Evolutionary conservation across 2,797 vertebrate species (phyloP), one percentile per base, ranked within the genome.

Genomic region (Lepilemur septentrionalis): DNA sequence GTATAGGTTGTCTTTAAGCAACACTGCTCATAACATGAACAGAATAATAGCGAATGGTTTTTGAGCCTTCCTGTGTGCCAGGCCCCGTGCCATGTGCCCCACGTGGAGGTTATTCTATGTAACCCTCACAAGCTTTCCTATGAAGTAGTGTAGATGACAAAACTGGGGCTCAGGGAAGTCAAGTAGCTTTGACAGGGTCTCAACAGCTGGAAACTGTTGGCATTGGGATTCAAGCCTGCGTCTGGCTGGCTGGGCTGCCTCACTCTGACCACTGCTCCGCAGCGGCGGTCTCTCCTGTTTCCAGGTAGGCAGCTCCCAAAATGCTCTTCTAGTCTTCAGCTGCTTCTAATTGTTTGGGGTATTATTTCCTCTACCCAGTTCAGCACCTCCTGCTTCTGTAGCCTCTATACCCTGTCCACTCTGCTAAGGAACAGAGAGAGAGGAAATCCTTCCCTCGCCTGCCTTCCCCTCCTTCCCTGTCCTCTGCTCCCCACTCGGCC

Each of bases 191-290:
- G 61, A 85, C 43, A 52, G 14, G 30, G 3, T 28, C 69, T 85
- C 72, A 48, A 9, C 38, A 73, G 72, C n/a, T 43, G 6, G 63
- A 57, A 55, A 20, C 17, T 0, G 0, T 14, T 9, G 28, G 50
- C 65, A 41, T 0, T 22, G 52, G 81, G 67, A 57, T 57, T 35
- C 17, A 1, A 20, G 13, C n/a, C 22, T 18, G 1, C 0, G 1
- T 32, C 43, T 23, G 5, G 11, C 38, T 32, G 61, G 25, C 23
- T 14, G 41, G 20, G 10, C 1, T 0, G 48, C 32, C 5, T 25
- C 1, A 0, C 10, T 61, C 75, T 32, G 17, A 52, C 65, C 18
- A 10, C 3, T 2, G 0, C 28, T 41, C 65, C 13, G 0, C 1
- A 46, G 70, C 7, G 3, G 2, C 22, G 0, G 25, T 20, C 32